A percentile compares a stretch with the other conserved stretches of the same genome.
phyloP scores from a whole-genome alignment of 2,797 vertebrate species.

The Notoglanidium macrostoma region DNA sequence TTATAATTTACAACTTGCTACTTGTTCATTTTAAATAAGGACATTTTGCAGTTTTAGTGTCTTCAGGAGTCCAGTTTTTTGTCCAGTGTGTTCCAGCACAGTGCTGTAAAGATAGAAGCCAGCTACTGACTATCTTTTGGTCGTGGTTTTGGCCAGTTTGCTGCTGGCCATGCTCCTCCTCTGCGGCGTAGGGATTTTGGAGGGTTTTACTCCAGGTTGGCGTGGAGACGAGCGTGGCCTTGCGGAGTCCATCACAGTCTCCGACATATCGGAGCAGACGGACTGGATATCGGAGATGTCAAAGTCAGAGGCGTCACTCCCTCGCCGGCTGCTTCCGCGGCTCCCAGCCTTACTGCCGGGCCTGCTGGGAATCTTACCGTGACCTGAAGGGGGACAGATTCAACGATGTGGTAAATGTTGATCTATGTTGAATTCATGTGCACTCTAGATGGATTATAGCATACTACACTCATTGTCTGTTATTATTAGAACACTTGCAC shows the following conservation, averaged over 20 bases:
- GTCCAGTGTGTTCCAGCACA: constrained; percentile 60
- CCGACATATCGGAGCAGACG: constrained; percentile 89
- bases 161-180: constrained; percentile 83
- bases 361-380: constrained; percentile 82
- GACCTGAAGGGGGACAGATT: constrained; percentile 70
- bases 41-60: constrained; percentile 71
- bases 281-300: constrained; percentile 99
- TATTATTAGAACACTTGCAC: background rate
- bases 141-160: constrained; percentile 87
- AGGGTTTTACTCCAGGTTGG: constrained; percentile 84
- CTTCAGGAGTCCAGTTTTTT: constrained; percentile 72
- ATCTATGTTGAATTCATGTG: background rate
- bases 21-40: constrained; percentile 62
- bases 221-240: constrained; percentile 84
- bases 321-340: constrained; percentile 92
- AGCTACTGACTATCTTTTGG: constrained; percentile 90
- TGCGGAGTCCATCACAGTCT: constrained; percentile 80
- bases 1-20: constrained; percentile 58
- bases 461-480: background rate
- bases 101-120: constrained; percentile 45
- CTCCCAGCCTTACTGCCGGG: constrained; percentile 96
- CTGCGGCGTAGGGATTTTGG: constrained; percentile 96
- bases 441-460: background rate
- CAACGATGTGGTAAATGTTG: background rate
- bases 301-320: constrained; percentile 97